Percentiles rank a stretch among this genome's conserved stretches.
These are phyloP conservation scores for Hartigia nigra DNA, from an alignment of 2,888 invertebrate genomes.

Conservation along the genomic window DNA sequence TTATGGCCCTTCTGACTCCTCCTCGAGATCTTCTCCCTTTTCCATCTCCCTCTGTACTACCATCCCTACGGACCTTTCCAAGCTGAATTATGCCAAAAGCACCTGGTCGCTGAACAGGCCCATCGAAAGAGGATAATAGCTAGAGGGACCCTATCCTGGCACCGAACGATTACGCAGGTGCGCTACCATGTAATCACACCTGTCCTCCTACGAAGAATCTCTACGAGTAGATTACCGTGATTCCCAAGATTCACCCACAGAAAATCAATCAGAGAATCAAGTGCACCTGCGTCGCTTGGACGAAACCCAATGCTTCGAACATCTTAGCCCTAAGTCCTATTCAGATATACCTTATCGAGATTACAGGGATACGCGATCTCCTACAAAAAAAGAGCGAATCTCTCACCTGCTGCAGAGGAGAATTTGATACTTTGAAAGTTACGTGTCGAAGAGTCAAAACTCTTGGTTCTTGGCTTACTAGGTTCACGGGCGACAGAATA, in stretches of 20 bases:
- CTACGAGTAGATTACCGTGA: background rate
- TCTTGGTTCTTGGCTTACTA: background rate
- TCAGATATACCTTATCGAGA: background rate
- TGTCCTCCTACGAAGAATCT: constrained; percentile 10
- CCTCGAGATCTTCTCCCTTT: background rate
- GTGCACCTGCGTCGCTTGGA: background rate
- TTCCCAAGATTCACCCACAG: background rate
- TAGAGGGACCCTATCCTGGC: constrained; percentile 5
- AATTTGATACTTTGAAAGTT: background rate
- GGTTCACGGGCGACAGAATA: background rate
- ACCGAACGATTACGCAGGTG: constrained; percentile 37
- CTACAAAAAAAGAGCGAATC: background rate
- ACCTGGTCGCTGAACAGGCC: constrained; percentile 17
- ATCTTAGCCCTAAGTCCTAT: background rate
- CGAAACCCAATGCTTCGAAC: background rate
- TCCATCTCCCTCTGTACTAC: background rate
- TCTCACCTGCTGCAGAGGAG: background rate
- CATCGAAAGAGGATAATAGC: constrained; percentile 17
- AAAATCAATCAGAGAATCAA: constrained; percentile 1
- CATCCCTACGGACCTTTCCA: background rate
- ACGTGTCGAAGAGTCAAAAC: background rate
- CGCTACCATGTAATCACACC: constrained; percentile 21
- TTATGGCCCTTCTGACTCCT: background rate
- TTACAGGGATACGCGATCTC: background rate
- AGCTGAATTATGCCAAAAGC: constrained; percentile 20